phyloP scores from a whole-genome alignment of 37 sponge, comb jelly and placozoan genomes.

The Tethya wilhelma region DNA sequence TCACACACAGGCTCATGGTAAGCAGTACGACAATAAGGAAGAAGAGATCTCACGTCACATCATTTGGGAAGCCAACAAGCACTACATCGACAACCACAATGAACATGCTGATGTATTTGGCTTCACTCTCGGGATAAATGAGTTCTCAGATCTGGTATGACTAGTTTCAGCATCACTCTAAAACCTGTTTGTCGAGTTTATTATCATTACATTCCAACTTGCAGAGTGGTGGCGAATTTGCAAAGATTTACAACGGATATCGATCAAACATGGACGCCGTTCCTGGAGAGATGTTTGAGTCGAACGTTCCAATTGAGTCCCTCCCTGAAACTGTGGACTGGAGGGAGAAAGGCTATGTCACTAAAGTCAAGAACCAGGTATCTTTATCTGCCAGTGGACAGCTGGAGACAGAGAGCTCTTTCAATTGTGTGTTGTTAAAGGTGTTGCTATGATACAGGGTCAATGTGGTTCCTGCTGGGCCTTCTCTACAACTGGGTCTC shows the following conservation, averaged over 20 bases:
- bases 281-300: neutral
- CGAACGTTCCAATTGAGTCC: neutral
- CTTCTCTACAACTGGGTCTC: constrained; percentile 93
- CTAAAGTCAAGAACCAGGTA: constrained; percentile 83
- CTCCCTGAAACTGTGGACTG: constrained; percentile 75
- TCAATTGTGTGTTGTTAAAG: too few species aligned
- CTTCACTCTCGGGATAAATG: constrained; percentile 56
- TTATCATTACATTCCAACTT: neutral
- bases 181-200: neutral
- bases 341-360: constrained; percentile 73
- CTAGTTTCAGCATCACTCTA: too few species aligned
- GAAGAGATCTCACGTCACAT: constrained; percentile 46
- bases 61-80: constrained; percentile 61
- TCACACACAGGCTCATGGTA: too few species aligned
- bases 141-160: constrained; percentile 64
- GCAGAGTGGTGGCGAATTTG: constrained; percentile 63
- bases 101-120: constrained; percentile 45
- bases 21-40: constrained; percentile 4
- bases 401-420: too few species aligned
- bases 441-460: too few species aligned
- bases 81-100: constrained; percentile 69
- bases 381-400: too few species aligned
- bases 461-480: constrained; percentile 99
- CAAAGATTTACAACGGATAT: constrained; percentile 55
- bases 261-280: neutral